Conservation (phyloP, 1,140 invertebrate genomes). For the Hydropsyche tenuis region DNA sequence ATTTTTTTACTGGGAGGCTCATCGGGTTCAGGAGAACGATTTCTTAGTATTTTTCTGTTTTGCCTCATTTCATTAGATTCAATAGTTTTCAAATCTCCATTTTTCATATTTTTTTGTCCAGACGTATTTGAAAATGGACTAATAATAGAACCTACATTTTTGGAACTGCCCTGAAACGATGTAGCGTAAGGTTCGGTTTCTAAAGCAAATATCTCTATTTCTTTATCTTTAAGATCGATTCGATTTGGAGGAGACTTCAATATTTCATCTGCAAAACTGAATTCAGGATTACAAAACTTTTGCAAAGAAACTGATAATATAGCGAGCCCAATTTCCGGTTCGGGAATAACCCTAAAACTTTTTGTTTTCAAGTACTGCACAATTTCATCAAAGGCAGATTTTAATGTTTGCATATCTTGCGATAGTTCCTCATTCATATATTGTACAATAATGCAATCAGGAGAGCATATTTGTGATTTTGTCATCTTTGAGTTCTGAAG, state of each 20-base stretch:
- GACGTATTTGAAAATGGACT: neutral
- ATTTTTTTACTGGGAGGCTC: constrained; percentile 24
- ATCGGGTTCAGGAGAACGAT: neutral
- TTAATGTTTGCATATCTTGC: constrained; percentile 61
- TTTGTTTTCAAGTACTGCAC: constrained; percentile 59
- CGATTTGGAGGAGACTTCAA: constrained; percentile 51
- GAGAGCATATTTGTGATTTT: constrained; percentile 58
- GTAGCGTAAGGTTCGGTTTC: constrained; percentile 35
- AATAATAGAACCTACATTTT: neutral
- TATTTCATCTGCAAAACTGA: constrained; percentile 54
- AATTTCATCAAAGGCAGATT: constrained; percentile 58
- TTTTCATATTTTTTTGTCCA: neutral
- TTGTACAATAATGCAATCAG: constrained; percentile 62
- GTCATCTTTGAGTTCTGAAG: constrained; percentile 60
- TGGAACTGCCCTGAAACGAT: too few species aligned
- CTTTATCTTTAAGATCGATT: neutral
- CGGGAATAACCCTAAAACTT: constrained; percentile 66
- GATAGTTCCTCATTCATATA: constrained; percentile 44
- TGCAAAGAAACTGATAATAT: constrained; percentile 68
- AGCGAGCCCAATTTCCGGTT: constrained; percentile 72
- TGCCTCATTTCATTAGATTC: neutral
- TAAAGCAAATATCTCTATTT: constrained; percentile 29
- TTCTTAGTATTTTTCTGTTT: constrained; percentile 5
- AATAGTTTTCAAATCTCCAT: neutral
- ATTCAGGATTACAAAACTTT: constrained; percentile 71